phyloP scores from a whole-genome alignment of 1,140 invertebrate genomes.

The Penaeus japonicus region DNA sequence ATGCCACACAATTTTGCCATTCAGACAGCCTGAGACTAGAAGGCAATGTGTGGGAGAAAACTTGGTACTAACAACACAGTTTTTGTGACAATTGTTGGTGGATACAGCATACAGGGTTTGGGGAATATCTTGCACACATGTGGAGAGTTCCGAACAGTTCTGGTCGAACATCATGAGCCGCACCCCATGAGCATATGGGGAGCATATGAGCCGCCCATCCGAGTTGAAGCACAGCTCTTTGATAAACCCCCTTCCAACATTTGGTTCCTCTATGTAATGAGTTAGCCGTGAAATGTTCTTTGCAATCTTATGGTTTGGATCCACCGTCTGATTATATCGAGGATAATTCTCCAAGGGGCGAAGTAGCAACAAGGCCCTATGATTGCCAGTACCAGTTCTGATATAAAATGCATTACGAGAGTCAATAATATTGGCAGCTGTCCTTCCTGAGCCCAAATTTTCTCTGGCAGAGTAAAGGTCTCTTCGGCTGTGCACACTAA shows the following conservation, averaged over 20 bases:
- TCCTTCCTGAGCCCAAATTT: constrained; percentile 20
- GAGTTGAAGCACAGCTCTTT: constrained; percentile 87
- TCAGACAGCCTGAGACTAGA: constrained; percentile 86
- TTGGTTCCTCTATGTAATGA: constrained; percentile 86
- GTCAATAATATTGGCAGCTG: constrained; percentile 29
- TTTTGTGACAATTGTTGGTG: constrained; percentile 77
- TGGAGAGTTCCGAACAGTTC: constrained; percentile 80
- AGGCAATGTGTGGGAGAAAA: constrained; percentile 86
- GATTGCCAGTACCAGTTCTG: constrained; percentile 42
- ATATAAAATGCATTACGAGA: constrained; percentile 52
- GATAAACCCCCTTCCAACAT: constrained; percentile 79
- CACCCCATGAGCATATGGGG: constrained; percentile 85
- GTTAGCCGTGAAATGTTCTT: constrained; percentile 81
- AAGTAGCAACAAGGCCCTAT: constrained; percentile 34
- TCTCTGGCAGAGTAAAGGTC: constrained; percentile 22
- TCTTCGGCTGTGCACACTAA: constrained; percentile 32
- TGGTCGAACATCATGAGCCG: constrained; percentile 81
- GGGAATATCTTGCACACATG: constrained; percentile 69
- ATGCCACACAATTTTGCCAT: constrained; percentile 88
- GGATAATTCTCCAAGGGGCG: constrained; percentile 48
- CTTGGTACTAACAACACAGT: constrained; percentile 89
- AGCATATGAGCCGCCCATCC: constrained; percentile 87
- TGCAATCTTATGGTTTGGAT: constrained; percentile 66
- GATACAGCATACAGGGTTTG: constrained; percentile 72
- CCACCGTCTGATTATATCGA: constrained; percentile 42